A percentile compares a stretch with the other conserved stretches of the same genome.
Evolutionary conservation across 1,140 invertebrate genomes (phyloP).

Genomic region (Drosophila ambigua): DNA sequence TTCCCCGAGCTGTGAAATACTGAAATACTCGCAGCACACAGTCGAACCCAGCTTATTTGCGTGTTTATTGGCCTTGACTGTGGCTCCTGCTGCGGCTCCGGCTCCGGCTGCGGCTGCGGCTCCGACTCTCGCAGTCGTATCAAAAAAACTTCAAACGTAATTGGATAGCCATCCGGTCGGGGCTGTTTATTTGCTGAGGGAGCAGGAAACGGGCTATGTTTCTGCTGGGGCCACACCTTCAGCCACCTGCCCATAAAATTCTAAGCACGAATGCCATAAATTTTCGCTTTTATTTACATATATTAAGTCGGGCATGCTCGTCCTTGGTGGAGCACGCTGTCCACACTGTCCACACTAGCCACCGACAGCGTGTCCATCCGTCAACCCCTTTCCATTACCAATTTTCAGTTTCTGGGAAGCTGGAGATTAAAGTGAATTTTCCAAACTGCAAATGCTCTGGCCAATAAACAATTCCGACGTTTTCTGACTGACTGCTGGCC

Average conservation of each 20-base stretch:
- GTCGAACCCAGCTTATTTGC: slow-evolving; percentile 66
- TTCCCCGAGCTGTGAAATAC: slow-evolving; percentile 27
- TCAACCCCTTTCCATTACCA: slow-evolving; percentile 17
- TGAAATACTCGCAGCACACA: slow-evolving; percentile 19
- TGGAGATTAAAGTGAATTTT: slow-evolving; percentile 55
- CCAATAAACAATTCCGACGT: slow-evolving; percentile 66
- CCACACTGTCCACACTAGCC: too few species aligned
- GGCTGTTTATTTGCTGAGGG: slow-evolving; percentile 39
- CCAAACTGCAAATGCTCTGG: slow-evolving; percentile 34
- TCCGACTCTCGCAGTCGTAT: slow-evolving; percentile 23
- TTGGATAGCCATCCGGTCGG: slow-evolving; percentile 55
- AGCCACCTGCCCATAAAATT: slow-evolving; percentile 64
- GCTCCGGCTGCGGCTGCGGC: slow-evolving; percentile 26
- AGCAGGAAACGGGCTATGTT: slow-evolving; percentile 26
- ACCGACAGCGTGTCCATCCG: not conserved
- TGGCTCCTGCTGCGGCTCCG: slow-evolving; percentile 32
- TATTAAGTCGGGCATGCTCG: slow-evolving; percentile 45
- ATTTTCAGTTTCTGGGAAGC: slow-evolving; percentile 7
- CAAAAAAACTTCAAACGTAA: slow-evolving; percentile 71
- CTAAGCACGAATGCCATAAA: slow-evolving; percentile 76
- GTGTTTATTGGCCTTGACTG: slow-evolving; percentile 71
- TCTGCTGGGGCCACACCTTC: slow-evolving; percentile 55
- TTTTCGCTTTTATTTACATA: slow-evolving; percentile 77
- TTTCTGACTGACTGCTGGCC: slow-evolving; percentile 43
- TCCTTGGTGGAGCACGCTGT: not conserved